Percentiles rank a stretch among this genome's conserved stretches.
Conservation (phyloP, 2,888 invertebrate species). For the Hypercompe scribonia region DNA sequence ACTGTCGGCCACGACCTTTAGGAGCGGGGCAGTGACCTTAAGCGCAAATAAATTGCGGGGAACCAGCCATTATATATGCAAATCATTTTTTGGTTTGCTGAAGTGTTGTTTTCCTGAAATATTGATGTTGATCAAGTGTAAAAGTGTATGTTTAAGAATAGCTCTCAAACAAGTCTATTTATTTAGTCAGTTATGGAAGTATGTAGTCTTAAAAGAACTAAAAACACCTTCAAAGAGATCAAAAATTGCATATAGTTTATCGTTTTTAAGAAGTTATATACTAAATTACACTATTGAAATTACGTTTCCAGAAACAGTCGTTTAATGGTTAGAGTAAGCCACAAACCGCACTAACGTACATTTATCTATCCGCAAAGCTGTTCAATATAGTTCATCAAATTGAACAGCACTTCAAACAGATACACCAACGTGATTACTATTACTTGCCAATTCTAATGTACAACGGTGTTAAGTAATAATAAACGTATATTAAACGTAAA, state of each 20-base stretch:
- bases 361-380: constrained; percentile 7
- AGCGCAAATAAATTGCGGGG: too few relatives aligned
- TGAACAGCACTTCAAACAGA: constrained; percentile 5
- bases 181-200: too few relatives aligned
- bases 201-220: too few relatives aligned
- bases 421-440: not conserved
- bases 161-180: too few relatives aligned
- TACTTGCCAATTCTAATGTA: not conserved
- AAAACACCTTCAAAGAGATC: too few relatives aligned
- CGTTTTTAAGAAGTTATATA: not conserved
- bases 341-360: not conserved
- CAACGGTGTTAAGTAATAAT: not conserved
- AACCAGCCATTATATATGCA: too few relatives aligned
- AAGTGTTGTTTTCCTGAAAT: too few relatives aligned
- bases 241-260: not conserved
- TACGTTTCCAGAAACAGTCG: not conserved
- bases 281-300: not conserved
- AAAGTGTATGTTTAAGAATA: too few relatives aligned
- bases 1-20: not conserved
- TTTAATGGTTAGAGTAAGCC: not conserved
- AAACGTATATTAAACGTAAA: not conserved
- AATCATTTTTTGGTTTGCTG: too few relatives aligned
- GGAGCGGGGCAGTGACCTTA: too few relatives aligned
- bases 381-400: constrained; percentile 11
- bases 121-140: too few relatives aligned